phyloP scores from a whole-genome alignment of 2,888 invertebrate species.

The Idaea dimidiata region DNA sequence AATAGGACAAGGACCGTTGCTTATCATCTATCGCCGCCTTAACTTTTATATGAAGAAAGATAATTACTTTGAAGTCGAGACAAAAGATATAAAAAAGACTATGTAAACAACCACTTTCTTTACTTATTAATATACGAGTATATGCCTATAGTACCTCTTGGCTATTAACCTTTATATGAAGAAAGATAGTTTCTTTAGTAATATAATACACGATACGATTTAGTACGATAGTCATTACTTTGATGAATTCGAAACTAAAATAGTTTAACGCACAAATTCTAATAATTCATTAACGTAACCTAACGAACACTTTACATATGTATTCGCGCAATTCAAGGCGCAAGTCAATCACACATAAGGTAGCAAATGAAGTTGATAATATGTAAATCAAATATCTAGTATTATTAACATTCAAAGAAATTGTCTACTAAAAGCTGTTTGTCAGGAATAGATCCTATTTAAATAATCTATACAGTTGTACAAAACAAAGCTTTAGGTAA shows the following conservation, averaged over 20 bases:
- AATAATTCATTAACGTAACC: neutral
- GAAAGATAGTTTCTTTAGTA: no score
- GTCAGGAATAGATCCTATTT: conserved; percentile 38
- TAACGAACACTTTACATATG: neutral
- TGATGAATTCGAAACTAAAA: neutral
- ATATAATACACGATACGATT: no score
- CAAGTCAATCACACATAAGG: neutral
- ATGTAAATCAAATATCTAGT: neutral
- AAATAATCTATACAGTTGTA: conserved; percentile 44
- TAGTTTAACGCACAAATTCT: neutral
- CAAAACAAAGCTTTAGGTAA: conserved; percentile 40
- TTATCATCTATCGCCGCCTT: no score
- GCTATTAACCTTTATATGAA: no score
- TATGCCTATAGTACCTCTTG: no score
- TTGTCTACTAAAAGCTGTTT: conserved; percentile 10
- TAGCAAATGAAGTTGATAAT: neutral
- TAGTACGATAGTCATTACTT: no score
- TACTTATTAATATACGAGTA: no score
- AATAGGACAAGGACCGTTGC: no score
- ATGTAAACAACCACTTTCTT: no score
- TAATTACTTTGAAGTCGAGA: neutral
- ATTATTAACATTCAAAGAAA: neutral
- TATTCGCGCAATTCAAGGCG: neutral
- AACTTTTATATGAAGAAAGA: no score
- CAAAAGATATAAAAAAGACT: no score